Conservation (phyloP, 2,888 invertebrate species). For the Diaprepes abbreviatus region DNA sequence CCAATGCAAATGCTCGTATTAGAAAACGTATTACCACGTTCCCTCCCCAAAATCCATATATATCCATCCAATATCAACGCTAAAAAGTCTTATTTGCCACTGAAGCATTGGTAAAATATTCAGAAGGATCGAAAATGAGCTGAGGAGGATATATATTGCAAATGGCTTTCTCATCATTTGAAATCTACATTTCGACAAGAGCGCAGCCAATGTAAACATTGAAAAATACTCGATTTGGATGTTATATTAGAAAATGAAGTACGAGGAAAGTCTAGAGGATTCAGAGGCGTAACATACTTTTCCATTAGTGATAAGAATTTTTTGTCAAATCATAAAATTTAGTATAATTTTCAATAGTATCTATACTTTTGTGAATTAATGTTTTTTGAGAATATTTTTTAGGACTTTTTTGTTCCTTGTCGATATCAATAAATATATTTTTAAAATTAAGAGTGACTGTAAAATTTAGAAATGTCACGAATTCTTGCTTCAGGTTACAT, state of each 20-base stretch:
- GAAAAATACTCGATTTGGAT: constrained; percentile 66
- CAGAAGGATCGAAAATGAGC: constrained; percentile 47
- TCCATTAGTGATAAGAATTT: too few relatives aligned
- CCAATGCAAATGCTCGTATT: constrained; percentile 23
- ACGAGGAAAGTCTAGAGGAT: constrained; percentile 23
- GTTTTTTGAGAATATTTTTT: too few relatives aligned
- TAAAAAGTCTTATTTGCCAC: constrained; percentile 47
- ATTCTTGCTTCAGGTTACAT: too few relatives aligned
- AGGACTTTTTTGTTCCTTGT: too few relatives aligned
- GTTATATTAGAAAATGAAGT: constrained; percentile 61
- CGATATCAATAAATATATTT: too few relatives aligned
- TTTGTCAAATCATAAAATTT: too few relatives aligned
- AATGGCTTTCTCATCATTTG: constrained; percentile 64
- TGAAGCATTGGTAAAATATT: constrained; percentile 48
- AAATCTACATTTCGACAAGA: constrained; percentile 67
- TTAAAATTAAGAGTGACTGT: too few relatives aligned
- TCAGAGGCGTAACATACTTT: constrained; percentile 20
- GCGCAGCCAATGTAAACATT: constrained; percentile 66
- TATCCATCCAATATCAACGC: constrained; percentile 41
- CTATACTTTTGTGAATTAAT: too few relatives aligned
- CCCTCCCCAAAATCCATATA: constrained; percentile 37
- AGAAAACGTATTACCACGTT: constrained; percentile 38
- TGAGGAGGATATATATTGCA: constrained; percentile 61
- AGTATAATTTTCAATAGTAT: too few relatives aligned
- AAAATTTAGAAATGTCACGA: too few relatives aligned